phyloP scores from a whole-genome alignment of 1,140 invertebrate species.

The Varroa destructor region DNA sequence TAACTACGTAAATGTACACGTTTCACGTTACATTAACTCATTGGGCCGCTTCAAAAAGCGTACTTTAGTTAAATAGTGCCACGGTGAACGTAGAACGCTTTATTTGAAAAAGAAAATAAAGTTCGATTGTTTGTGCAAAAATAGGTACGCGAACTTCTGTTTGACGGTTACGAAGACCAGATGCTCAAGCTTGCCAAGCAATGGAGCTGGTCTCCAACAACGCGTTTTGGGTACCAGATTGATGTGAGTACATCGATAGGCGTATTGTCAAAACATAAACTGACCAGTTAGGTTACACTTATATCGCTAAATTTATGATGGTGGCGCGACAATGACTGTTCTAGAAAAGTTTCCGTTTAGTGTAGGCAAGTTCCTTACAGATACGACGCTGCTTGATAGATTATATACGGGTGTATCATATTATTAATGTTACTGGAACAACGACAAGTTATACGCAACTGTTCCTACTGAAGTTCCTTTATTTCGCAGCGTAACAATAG shows the following conservation, averaged over 20 bases:
- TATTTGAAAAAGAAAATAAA: too few relatives aligned
- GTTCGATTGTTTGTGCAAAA: not conserved
- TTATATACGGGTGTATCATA: not conserved
- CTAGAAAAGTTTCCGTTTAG: too few relatives aligned
- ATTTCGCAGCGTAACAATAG: constrained; percentile 32
- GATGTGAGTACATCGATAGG: not conserved
- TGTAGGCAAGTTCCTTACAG: too few relatives aligned
- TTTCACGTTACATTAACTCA: not conserved
- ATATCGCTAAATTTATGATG: too few relatives aligned
- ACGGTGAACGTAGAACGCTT: too few relatives aligned
- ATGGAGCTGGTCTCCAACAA: not conserved
- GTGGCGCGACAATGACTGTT: not conserved
- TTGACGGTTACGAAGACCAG: constrained; percentile 36
- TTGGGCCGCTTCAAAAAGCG: not conserved
- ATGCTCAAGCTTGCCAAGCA: constrained; percentile 31
- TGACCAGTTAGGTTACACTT: too few relatives aligned
- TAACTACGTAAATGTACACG: too few relatives aligned
- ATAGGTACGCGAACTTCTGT: constrained; percentile 34
- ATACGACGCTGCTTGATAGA: too few relatives aligned
- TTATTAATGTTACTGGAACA: not conserved
- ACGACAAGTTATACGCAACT: not conserved
- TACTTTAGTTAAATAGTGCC: too few relatives aligned
- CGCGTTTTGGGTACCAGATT: constrained; percentile 5
- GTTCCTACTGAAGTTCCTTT: not conserved
- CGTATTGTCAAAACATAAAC: too few relatives aligned